A percentile compares a stretch with the other conserved stretches of the same genome.
Evolutionary conservation across 1,140 invertebrate genomes (phyloP).

Genomic region (Lepidostoma basale): DNA sequence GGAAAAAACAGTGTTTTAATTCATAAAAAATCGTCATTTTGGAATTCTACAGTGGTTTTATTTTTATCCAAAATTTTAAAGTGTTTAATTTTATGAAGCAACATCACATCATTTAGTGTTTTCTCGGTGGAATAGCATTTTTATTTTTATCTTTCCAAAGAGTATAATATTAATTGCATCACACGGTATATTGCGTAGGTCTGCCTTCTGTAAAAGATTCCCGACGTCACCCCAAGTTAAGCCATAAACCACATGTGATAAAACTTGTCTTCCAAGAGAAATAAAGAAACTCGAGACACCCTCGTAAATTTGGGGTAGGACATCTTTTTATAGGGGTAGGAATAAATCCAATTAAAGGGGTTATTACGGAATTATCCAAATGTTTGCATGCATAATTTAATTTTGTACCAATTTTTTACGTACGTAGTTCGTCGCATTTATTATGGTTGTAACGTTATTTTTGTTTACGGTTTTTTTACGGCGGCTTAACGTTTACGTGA

Average conservation of each 20-base stretch:
- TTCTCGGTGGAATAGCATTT: too few relatives aligned
- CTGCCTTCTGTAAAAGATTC: too few relatives aligned
- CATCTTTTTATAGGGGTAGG: background rate
- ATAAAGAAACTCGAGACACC: constrained; percentile 10
- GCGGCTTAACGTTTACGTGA: too few relatives aligned
- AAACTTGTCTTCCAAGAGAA: constrained; percentile 7
- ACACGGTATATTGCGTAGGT: too few relatives aligned
- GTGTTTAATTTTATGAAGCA: too few relatives aligned
- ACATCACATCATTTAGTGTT: too few relatives aligned
- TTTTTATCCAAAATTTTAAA: too few relatives aligned
- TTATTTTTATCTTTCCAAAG: too few relatives aligned
- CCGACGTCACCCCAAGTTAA: constrained; percentile 1
- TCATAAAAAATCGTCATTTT: too few relatives aligned
- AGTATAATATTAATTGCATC: too few relatives aligned
- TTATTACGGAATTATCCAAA: constrained; percentile 10
- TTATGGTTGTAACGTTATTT: background rate
- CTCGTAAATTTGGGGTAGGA: background rate
- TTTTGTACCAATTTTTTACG: background rate
- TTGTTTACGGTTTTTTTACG: background rate
- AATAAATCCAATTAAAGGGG: background rate
- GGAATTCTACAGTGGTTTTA: too few relatives aligned
- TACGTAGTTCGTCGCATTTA: background rate
- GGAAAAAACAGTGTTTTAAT: too few relatives aligned
- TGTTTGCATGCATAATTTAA: background rate
- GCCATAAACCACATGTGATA: constrained; percentile 22